Conservation (phyloP, 2,797 vertebrate species). For the Melanogrammus aeglefinus region DNA sequence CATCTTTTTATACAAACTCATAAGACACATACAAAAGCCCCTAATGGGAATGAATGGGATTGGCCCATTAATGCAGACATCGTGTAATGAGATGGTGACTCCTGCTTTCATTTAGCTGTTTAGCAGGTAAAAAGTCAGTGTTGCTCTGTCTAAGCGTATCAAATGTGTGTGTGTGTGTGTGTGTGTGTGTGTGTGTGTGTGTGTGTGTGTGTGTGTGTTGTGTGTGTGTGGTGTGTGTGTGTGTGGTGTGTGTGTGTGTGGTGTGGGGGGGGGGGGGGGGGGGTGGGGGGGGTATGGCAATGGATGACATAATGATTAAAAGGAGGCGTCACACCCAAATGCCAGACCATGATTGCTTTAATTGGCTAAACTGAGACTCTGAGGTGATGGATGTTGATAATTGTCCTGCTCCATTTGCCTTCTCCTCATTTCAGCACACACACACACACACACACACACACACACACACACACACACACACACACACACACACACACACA, state of each 20-base stretch:
- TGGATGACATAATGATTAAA: constrained; percentile 42
- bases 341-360: constrained; percentile 54
- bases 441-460: neutral
- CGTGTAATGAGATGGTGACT: constrained; percentile 49
- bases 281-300: too few relatives aligned
- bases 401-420: constrained; percentile 55
- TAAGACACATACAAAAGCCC: neutral
- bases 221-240: constrained; percentile 4
- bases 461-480: neutral
- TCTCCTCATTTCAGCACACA: constrained; percentile 32
- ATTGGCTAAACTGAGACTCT: constrained; percentile 65
- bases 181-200: too few relatives aligned
- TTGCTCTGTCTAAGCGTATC: neutral
- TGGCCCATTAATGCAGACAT: constrained; percentile 37
- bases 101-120: constrained; percentile 33
- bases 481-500: too few relatives aligned
- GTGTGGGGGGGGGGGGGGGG: too few relatives aligned
- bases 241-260: neutral
- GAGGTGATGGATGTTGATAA: constrained; percentile 68
- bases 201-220: neutral
- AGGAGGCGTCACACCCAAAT: constrained; percentile 39
- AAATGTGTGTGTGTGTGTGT: neutral
- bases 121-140: constrained; percentile 16
- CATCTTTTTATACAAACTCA: neutral
- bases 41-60: constrained; percentile 55